A percentile compares a stretch with the other conserved stretches of the same genome.
Conservation (phyloP, 2,888 invertebrate genomes). For the Mythimna albipuncta region DNA sequence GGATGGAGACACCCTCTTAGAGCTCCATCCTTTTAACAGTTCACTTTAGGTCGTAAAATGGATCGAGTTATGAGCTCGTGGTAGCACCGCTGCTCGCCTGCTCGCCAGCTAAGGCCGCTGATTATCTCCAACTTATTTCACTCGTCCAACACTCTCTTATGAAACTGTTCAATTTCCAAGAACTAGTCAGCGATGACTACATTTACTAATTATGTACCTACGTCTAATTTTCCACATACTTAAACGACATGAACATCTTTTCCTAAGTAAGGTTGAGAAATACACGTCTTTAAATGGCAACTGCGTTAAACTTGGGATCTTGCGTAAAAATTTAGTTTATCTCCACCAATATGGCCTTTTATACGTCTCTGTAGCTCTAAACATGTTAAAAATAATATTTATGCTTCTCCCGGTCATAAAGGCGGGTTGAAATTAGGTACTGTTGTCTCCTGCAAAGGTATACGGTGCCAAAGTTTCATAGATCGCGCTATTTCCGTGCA, state of each 20-base stretch:
- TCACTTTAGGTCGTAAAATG: too few relatives aligned
- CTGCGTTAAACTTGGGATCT: constrained; percentile 27
- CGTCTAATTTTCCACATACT: constrained; percentile 46
- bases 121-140: constrained; percentile 5
- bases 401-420: constrained; percentile 66
- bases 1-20: too few relatives aligned
- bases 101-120: too few relatives aligned
- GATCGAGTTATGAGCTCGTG: too few relatives aligned
- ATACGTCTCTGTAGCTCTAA: constrained; percentile 4
- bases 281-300: constrained; percentile 33
- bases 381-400: constrained; percentile 59
- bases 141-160: neutral
- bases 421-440: constrained; percentile 69
- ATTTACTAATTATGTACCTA: constrained; percentile 40
- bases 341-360: constrained; percentile 12
- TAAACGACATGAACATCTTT: constrained; percentile 44
- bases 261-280: constrained; percentile 47
- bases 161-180: constrained; percentile 26
- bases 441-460: constrained; percentile 81
- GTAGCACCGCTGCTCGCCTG: too few relatives aligned
- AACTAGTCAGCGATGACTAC: constrained; percentile 14
- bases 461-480: constrained; percentile 82
- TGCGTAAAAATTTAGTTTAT: constrained; percentile 28
- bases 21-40: too few relatives aligned
- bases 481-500: constrained; percentile 80